Evolutionary conservation across 2,888 invertebrate genomes (phyloP), one percentile per base, ranked within the genome.

Genomic region (Eupithecia pulchellata): DNA sequence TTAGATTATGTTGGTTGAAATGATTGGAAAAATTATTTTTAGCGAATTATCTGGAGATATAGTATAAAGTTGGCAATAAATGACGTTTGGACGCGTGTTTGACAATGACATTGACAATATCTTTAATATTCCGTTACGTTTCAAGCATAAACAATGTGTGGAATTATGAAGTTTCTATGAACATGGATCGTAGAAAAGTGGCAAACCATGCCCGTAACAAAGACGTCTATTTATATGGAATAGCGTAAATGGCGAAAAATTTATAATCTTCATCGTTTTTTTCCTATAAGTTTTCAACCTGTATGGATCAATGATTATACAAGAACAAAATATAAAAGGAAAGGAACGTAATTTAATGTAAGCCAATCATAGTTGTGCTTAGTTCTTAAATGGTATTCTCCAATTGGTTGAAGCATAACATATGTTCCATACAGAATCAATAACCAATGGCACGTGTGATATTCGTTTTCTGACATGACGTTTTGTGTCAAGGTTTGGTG

Each of bases 321-420:
- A n/a, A n/a, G n/a, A n/a, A n/a, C n/a, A n/a, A n/a, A n/a, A n/a
- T n/a, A n/a, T n/a, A n/a, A n/a, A n/a, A n/a, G n/a, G n/a, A 57
- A 66, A n/a, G 84, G 76, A 87, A 81, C 84, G 84, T 77, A 17
- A 2, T 0, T 11, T 4, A 3, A 25, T 3, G 20, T 14, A 30
- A 34, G 32, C 29, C 57, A 79, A 72, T 66, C 71, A n/a, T 58
- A 74, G 88, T 88, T 17, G 67, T 75, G 77, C 67, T 74, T 75
- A 76, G 64, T 79, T 76, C 82, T 86, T 91, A 92, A 90, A 91
- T 92, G 92, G 91, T 83, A 78, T 67, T 76, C 71, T 80, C 25
- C 74, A 58, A 91, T 93, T 93, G 92, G 92, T 77, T 52, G 4
- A 77, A 55, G 52, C 1, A 1, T 2, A 25, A 61, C 66, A 77